Evolutionary conservation across 2,113 vertebrate species (phyloP).

Genomic region (Alectura lathami): DNA sequence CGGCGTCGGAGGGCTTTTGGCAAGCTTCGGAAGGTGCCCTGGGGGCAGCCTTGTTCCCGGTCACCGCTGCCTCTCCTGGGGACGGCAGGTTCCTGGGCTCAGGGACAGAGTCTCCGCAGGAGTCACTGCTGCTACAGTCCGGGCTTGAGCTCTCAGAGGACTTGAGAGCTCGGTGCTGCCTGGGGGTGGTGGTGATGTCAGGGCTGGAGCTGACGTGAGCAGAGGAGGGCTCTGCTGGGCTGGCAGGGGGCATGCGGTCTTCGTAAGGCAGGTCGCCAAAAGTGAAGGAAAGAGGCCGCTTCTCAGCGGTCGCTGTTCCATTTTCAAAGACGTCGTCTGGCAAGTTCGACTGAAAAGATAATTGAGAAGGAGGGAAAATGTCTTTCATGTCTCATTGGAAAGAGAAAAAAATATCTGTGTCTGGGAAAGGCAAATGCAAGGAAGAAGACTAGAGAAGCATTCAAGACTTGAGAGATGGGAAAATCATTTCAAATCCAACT

Average conservation of each 20-base stretch:
- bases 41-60: not conserved
- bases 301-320: conserved; percentile 78
- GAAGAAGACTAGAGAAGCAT: not conserved
- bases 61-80: not conserved
- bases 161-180: conserved; percentile 64
- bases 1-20: conserved; percentile 53
- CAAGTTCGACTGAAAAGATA: conserved; percentile 83
- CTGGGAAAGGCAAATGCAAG: not conserved
- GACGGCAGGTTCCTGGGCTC: conserved; percentile 10
- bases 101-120: conserved; percentile 21
- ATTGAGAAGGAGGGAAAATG: not conserved
- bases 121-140: conserved; percentile 29
- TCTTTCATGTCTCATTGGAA: not conserved
- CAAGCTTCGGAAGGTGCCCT: conserved; percentile 16
- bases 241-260: conserved; percentile 54
- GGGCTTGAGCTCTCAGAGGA: conserved; percentile 39
- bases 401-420: not conserved
- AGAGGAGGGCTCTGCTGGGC: conserved; percentile 23
- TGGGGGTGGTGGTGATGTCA: conserved; percentile 84
- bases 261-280: conserved; percentile 84
- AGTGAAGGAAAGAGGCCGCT: conserved; percentile 89
- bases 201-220: conserved; percentile 79
- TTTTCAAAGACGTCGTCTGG: conserved; percentile 91
- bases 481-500: not conserved
- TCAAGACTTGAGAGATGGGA: not conserved